Evolutionary conservation across 2,888 invertebrate genomes (phyloP), one percentile per base, ranked within the genome.

Genomic region (Ecliptopera silaceata): DNA sequence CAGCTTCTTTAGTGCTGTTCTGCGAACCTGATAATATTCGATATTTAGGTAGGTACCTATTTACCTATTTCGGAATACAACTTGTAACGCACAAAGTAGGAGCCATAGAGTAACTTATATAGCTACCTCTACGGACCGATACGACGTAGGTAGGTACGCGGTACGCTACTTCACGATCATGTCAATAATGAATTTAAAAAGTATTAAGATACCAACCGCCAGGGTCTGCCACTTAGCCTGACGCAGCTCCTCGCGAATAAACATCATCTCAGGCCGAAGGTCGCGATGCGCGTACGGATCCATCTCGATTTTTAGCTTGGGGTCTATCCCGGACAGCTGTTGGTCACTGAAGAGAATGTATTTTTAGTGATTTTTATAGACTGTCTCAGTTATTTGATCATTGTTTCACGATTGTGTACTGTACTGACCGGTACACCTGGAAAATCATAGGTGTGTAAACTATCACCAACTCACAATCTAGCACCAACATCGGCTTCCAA

Each of bases 261-360:
- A 84, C 90, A 90, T 90, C 88, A 88, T 90, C 74, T 90, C 90
- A 0, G 90, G 88, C 0, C 90, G 80, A 1, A 90, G 75, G 18
- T 82, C 74, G 2, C 73, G 79, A 56, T 89, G 88, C 0, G 88
- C 83, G 20, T 72, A 69, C 0, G 90, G 89, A 42, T 90, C 90
- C 78, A 88, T 81, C 10, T 70, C 66, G 31, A 85, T 75, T 52
- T 79, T 74, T 29, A 89, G 70, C 55, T 61, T 75, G 0, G 90
- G 89, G 31, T 89, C 88, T 32, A 91, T 89, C 38, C 70, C 73
- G 1, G 87, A 62, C 11, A 91, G 66, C 62, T 86, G 86, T 58
- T 86, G 86, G 62, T 91, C 90, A 62, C 89, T 88, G 60, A 0
- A 56, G 61, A 57, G 17, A 15, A 51, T 10, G 32, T 4, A 32